A percentile compares a stretch with the other conserved stretches of the same genome.
phyloP scores from a whole-genome alignment of 1,140 invertebrate genomes.

The Aphelenchoides avenae region DNA sequence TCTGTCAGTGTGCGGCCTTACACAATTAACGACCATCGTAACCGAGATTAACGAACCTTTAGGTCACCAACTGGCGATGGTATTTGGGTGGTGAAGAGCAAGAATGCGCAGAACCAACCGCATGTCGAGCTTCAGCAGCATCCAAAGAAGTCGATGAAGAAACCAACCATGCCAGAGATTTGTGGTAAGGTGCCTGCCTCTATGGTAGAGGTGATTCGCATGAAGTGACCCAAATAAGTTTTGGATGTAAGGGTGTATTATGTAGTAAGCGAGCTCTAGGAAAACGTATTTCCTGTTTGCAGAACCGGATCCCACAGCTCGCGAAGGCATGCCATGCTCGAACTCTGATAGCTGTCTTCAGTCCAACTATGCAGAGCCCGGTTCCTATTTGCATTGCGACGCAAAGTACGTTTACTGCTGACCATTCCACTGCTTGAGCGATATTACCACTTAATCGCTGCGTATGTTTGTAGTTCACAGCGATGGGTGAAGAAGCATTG shows the following conservation, averaged over 20 bases:
- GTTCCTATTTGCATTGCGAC: conserved; percentile 53
- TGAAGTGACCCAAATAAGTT: no score
- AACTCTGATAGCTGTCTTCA: conserved; percentile 54
- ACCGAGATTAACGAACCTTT: conserved; percentile 6
- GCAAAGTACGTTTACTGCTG: conserved; percentile 42
- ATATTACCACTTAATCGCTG: no score
- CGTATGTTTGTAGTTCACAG: conserved; percentile 43
- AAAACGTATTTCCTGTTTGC: conserved; percentile 12
- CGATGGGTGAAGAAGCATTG: conserved; percentile 54
- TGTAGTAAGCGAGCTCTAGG: conserved; percentile 39
- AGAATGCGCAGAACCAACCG: conserved; percentile 8
- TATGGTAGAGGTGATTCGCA: no score
- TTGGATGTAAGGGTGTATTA: conserved; percentile 12
- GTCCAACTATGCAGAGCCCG: conserved; percentile 38
- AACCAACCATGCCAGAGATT: conserved; percentile 15
- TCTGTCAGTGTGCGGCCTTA: neutral
- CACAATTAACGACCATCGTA: neutral
- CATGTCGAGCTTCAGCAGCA: conserved; percentile 36
- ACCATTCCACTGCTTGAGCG: conserved; percentile 4
- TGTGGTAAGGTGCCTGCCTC: conserved; percentile 21
- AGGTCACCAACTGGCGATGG: conserved; percentile 48
- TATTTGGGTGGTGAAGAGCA: conserved; percentile 57
- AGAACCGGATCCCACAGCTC: conserved; percentile 52
- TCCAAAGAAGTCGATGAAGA: conserved; percentile 34
- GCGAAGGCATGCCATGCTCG: conserved; percentile 40